A percentile compares a stretch with the other conserved stretches of the same genome.
Conservation (phyloP, 2,113 vertebrate species). For the Clarias gariepinus region DNA sequence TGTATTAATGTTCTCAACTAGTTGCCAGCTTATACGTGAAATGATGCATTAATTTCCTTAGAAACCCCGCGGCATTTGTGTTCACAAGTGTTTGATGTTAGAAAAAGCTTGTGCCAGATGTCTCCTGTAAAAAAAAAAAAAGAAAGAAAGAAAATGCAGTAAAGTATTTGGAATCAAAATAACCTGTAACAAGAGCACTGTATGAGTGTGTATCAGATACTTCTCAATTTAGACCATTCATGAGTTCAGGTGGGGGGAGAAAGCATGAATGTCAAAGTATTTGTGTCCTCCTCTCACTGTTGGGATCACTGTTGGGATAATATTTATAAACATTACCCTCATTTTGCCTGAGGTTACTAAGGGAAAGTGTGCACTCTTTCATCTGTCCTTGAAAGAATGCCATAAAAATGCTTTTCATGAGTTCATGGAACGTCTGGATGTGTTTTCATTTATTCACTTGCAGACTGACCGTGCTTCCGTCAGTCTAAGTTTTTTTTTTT, state of each 20-base stretch:
- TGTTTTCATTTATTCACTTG: slow-evolving; percentile 16
- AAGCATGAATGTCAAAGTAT: slow-evolving; percentile 51
- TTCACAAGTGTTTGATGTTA: slow-evolving; percentile 37
- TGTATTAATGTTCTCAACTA: neutral
- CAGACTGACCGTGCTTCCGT: neutral
- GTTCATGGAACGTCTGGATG: neutral
- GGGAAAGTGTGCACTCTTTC: slow-evolving; percentile 5
- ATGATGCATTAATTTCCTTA: slow-evolving; percentile 4
- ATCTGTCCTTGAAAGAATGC: slow-evolving; percentile 17
- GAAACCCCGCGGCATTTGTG: slow-evolving; percentile 28
- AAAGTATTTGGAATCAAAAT: slow-evolving; percentile 53
- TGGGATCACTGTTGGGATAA: slow-evolving; percentile 60
- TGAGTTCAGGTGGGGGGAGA: slow-evolving; percentile 64
- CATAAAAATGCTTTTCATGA: slow-evolving; percentile 13
- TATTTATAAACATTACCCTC: slow-evolving; percentile 51
- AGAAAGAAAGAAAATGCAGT: slow-evolving; percentile 40
- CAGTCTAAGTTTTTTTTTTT: neutral
- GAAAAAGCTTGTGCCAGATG: slow-evolving; percentile 47
- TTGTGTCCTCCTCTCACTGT: slow-evolving; percentile 53
- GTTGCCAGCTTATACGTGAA: neutral
- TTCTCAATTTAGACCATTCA: slow-evolving; percentile 47
- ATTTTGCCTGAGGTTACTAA: slow-evolving; percentile 51
- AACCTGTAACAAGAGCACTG: slow-evolving; percentile 38
- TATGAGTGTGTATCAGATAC: slow-evolving; percentile 46
- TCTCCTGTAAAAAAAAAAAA: slow-evolving; percentile 44